A percentile compares a stretch with the other conserved stretches of the same genome.
Conservation (phyloP, 2,797 vertebrate genomes). For the Crenichthys baileyi region DNA sequence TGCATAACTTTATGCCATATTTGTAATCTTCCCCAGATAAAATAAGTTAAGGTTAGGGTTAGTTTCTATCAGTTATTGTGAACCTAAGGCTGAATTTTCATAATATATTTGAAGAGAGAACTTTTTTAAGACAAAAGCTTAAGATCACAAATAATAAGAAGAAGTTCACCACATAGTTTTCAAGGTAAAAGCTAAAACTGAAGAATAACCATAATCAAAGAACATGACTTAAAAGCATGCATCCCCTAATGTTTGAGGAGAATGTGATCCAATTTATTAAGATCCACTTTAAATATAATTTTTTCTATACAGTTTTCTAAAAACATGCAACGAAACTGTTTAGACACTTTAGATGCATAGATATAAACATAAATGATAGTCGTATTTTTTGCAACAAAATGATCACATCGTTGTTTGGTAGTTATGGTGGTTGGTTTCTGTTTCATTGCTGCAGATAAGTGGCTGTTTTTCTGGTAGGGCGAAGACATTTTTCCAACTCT, state of each 20-base stretch:
- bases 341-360: conserved; percentile 14
- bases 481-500: conserved; percentile 67
- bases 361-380: conserved; percentile 4
- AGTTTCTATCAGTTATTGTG: not conserved
- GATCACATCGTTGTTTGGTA: conserved; percentile 70
- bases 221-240: not conserved
- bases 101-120: not conserved
- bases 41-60: not conserved
- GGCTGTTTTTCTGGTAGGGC: conserved; percentile 82
- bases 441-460: conserved; percentile 81
- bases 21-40: not conserved
- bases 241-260: not conserved
- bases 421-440: conserved; percentile 52
- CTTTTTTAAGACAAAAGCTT: not conserved
- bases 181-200: conserved; percentile 3
- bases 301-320: not conserved
- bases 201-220: not conserved
- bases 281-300: not conserved
- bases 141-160: conserved; percentile 12
- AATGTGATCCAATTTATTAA: not conserved
- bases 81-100: not conserved
- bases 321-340: not conserved
- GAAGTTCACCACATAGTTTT: conserved; percentile 4
- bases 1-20: not conserved
- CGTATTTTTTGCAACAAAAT: not conserved